These are phyloP conservation scores for Sternarchorhynchus goeldii DNA, from an alignment of 2,797 vertebrate genomes.

Conservation along the genomic window DNA sequence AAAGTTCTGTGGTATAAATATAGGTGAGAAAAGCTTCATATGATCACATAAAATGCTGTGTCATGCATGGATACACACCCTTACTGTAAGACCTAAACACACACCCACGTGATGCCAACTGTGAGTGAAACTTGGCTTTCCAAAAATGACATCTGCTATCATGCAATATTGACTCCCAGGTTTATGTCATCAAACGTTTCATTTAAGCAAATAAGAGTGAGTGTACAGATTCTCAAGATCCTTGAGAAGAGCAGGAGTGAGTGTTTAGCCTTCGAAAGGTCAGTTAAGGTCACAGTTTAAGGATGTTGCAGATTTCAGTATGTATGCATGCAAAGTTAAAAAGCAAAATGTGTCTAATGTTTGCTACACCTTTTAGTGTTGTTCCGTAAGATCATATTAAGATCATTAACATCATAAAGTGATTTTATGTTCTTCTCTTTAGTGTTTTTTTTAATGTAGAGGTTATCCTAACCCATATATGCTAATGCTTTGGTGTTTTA, in stretches of 20 bases:
- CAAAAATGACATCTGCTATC: slow-evolving; percentile 53
- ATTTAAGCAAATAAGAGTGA: slow-evolving; percentile 10
- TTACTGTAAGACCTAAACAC: slow-evolving; percentile 52
- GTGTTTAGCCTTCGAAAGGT: background rate
- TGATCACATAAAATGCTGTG: slow-evolving; percentile 58
- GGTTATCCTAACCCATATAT: slow-evolving; percentile 1
- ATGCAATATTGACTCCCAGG: slow-evolving; percentile 29
- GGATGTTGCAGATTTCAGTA: no score
- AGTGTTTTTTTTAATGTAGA: slow-evolving; percentile 15
- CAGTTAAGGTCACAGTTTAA: background rate
- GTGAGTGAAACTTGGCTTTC: slow-evolving; percentile 63
- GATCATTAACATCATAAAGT: no score
- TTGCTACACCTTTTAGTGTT: no score
- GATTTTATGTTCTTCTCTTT: background rate
- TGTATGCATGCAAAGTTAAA: no score
- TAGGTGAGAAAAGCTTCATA: slow-evolving; percentile 28
- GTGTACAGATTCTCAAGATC: background rate
- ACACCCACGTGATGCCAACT: slow-evolving; percentile 58
- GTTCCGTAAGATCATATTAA: no score
- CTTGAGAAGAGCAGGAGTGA: background rate
- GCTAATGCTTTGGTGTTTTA: slow-evolving; percentile 17
- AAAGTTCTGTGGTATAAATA: slow-evolving; percentile 8
- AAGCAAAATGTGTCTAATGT: no score
- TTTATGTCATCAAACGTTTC: slow-evolving; percentile 35
- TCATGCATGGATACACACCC: slow-evolving; percentile 64